Percentiles rank a stretch among this genome's conserved stretches.
phyloP scores from a whole-genome alignment of 2,113 vertebrate species.

The Scophthalmus maximus region DNA sequence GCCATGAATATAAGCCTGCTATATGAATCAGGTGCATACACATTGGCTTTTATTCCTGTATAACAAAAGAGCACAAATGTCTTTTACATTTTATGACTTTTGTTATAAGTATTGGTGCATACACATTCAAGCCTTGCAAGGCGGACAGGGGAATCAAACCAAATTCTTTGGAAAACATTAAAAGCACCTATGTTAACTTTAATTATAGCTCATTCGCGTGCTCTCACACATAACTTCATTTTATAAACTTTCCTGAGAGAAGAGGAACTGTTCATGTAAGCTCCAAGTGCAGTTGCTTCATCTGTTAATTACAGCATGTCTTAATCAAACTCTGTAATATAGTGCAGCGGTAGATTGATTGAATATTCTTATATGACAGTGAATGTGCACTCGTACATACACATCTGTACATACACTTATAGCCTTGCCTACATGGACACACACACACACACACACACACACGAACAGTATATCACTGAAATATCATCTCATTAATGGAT shows the following conservation, averaged over 20 bases:
- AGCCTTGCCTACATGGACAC: not conserved
- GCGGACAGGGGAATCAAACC: too few species aligned
- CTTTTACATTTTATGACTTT: too few species aligned
- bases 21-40: constrained; percentile 3
- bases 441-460: not conserved
- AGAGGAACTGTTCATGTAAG: not conserved
- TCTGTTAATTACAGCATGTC: not conserved
- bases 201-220: too few species aligned
- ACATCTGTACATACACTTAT: constrained; percentile 33
- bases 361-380: constrained; percentile 45
- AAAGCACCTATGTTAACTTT: too few species aligned
- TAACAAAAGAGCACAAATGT: not conserved
- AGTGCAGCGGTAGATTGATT: constrained; percentile 47
- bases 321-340: constrained; percentile 40
- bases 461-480: constrained; percentile 44
- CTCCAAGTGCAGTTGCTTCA: not conserved
- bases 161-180: too few species aligned
- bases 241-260: constrained; percentile 26
- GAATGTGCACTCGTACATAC: constrained; percentile 27
- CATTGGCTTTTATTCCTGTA: not conserved
- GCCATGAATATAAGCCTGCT: constrained; percentile 12
- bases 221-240: not conserved
- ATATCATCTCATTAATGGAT: constrained; percentile 69
- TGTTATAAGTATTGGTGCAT: too few species aligned
- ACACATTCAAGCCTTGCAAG: too few species aligned